These are phyloP conservation scores for Nomada ruficornis DNA, from an alignment of 2,888 invertebrate species.

Conservation along the genomic window DNA sequence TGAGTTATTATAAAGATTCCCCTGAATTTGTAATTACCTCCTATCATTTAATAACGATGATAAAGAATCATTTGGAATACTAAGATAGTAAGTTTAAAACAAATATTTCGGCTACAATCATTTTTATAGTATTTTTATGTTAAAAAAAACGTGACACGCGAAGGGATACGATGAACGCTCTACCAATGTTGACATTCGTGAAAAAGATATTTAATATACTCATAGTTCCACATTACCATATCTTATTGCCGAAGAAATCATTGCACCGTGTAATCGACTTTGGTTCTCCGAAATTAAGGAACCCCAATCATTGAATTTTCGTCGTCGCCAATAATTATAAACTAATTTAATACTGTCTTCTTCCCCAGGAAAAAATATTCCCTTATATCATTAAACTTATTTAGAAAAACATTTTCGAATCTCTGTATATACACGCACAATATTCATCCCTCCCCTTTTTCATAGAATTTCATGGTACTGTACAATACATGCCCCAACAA, in stretches of 20 bases:
- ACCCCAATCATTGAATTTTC: not conserved
- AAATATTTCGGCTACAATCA: not conserved
- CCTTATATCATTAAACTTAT: not conserved
- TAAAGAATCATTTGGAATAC: not conserved
- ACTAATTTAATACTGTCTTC: conserved; percentile 13
- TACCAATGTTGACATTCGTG: conserved; percentile 7
- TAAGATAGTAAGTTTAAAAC: not conserved
- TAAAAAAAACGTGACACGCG: conserved; percentile 7
- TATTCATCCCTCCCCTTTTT: not conserved
- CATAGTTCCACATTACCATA: conserved; percentile 15
- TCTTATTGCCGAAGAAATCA: conserved; percentile 12
- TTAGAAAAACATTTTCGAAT: conserved; percentile 16
- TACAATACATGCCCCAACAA: not conserved
- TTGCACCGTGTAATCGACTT: conserved; percentile 18
- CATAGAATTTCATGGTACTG: not conserved
- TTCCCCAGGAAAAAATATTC: not conserved
- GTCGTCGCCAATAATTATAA: conserved; percentile 6
- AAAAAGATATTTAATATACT: conserved; percentile 29
- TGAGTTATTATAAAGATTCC: not conserved
- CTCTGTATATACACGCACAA: conserved; percentile 1
- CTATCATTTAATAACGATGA: not conserved
- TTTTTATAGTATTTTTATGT: not conserved
- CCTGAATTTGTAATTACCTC: not conserved
- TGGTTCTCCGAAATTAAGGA: conserved; percentile 4
- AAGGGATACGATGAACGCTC: conserved; percentile 20